Conservation (phyloP, 2,797 vertebrate species). For the Crocidura indochinensis region DNA sequence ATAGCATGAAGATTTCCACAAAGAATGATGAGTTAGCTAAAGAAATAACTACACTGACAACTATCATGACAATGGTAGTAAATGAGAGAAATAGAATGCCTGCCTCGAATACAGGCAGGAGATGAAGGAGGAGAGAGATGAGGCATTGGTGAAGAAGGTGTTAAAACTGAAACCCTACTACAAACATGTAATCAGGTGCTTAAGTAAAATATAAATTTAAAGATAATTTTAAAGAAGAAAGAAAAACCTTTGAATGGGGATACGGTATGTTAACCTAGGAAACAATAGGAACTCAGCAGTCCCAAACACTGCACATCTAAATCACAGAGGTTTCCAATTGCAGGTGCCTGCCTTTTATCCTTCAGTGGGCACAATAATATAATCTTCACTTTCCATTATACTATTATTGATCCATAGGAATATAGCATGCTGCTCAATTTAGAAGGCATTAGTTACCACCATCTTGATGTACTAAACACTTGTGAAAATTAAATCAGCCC, state of each 20-base stretch:
- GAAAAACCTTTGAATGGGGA: background rate
- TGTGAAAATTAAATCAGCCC: conserved; percentile 87
- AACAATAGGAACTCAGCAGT: background rate
- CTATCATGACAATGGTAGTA: no score
- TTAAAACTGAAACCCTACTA: no score
- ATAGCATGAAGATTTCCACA: no score
- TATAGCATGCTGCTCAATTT: conserved; percentile 75
- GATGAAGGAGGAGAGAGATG: no score
- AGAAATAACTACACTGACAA: no score
- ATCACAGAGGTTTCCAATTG: background rate
- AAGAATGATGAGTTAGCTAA: no score
- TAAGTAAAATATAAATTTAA: no score
- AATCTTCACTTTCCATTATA: conserved; percentile 63
- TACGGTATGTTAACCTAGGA: background rate
- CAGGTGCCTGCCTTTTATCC: conserved; percentile 41
- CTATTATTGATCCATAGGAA: conserved; percentile 69
- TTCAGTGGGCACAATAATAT: conserved; percentile 57
- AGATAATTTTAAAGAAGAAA: background rate
- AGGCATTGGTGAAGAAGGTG: no score
- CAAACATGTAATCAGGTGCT: no score
- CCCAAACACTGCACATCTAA: background rate
- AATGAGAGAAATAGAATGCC: no score
- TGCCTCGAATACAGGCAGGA: no score
- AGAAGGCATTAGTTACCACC: conserved; percentile 84
- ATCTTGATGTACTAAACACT: conserved; percentile 86